Percentiles rank a stretch among this genome's conserved stretches.
phyloP scores from a whole-genome alignment of 1,140 invertebrate species.

The Heliconius hewitsoni region DNA sequence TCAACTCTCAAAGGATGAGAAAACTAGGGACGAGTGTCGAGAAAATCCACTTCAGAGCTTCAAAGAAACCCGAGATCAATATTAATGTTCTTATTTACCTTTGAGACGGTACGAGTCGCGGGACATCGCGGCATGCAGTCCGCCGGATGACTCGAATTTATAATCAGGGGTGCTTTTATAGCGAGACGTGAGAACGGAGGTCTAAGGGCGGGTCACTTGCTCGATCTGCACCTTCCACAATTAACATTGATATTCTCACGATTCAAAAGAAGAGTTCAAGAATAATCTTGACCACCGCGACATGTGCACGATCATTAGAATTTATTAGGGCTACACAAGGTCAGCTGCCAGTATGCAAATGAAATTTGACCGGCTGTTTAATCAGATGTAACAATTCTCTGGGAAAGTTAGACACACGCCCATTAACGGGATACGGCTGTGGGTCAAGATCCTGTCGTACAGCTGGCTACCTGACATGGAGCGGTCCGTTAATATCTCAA shows the following conservation, averaged over 20 bases:
- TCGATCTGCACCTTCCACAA: slow-evolving; percentile 70
- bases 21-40: slow-evolving; percentile 57
- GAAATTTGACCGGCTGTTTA: slow-evolving; percentile 55
- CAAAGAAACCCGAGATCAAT: slow-evolving; percentile 75
- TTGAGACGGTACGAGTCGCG: slow-evolving; percentile 62
- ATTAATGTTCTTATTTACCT: slow-evolving; percentile 78
- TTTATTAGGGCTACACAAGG: slow-evolving; percentile 72
- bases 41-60: slow-evolving; percentile 69
- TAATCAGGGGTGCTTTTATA: slow-evolving; percentile 74
- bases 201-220: slow-evolving; percentile 75
- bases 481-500: slow-evolving; percentile 56
- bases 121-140: slow-evolving; percentile 51
- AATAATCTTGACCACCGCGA: slow-evolving; percentile 56
- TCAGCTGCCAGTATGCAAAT: slow-evolving; percentile 73
- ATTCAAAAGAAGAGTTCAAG: slow-evolving; percentile 61
- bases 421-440: slow-evolving; percentile 48
- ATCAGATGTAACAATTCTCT: slow-evolving; percentile 52
- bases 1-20: slow-evolving; percentile 67
- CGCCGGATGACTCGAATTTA: slow-evolving; percentile 72
- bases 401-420: slow-evolving; percentile 61
- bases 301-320: slow-evolving; percentile 73
- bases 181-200: slow-evolving; percentile 72
- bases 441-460: slow-evolving; percentile 47
- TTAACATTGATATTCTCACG: slow-evolving; percentile 67
- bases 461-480: slow-evolving; percentile 64